These are phyloP conservation scores for Sinosuthora webbiana DNA, from an alignment of 2,113 vertebrate species.

Conservation along the genomic window DNA sequence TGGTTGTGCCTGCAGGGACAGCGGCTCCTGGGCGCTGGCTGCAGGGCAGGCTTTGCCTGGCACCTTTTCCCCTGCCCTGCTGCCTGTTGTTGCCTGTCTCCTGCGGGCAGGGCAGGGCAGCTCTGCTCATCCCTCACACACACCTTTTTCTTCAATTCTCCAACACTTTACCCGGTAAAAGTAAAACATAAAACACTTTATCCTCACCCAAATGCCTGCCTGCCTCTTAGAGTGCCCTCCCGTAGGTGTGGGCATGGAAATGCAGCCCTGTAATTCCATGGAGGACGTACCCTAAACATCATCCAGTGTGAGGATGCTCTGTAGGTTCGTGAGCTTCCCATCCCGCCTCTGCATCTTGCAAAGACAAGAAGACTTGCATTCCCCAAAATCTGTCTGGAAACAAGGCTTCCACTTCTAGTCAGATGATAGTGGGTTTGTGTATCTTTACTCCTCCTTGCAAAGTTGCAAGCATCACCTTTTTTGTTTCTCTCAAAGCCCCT, in stretches of 20 bases:
- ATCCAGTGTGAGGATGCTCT: not conserved
- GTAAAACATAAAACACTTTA: no score
- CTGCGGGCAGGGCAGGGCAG: not conserved
- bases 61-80: not conserved
- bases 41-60: not conserved
- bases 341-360: not conserved
- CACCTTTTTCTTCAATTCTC: not conserved
- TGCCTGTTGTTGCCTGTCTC: not conserved
- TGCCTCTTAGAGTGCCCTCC: not conserved
- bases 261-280: not conserved
- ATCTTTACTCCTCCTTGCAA: not conserved
- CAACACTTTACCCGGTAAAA: not conserved
- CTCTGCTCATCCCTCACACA: not conserved
- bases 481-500: not conserved
- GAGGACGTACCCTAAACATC: not conserved
- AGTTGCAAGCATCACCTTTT: not conserved
- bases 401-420: not conserved
- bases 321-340: accelerated
- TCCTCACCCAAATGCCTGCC: not conserved
- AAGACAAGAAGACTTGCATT: not conserved
- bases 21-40: not conserved
- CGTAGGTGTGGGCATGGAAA: accelerated
- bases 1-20: not conserved
- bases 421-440: not conserved
- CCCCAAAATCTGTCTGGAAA: not conserved